These are phyloP conservation scores for Crocidura indochinensis DNA, from an alignment of 2,797 vertebrate species.

Conservation along the genomic window DNA sequence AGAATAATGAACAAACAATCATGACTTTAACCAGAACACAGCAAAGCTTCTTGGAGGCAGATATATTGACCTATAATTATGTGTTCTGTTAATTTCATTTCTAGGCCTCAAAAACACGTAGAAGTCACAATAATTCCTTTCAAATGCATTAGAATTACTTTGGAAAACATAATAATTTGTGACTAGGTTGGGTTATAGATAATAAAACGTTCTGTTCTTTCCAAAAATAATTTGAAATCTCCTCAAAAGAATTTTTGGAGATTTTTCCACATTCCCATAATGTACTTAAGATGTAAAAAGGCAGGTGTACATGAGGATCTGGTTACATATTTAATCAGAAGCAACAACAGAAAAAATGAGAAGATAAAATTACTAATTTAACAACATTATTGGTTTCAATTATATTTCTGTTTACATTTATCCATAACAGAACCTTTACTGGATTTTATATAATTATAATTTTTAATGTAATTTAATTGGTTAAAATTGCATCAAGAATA, in stretches of 20 bases:
- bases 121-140: not conserved
- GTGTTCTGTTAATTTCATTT: not conserved
- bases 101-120: not conserved
- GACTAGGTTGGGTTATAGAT: not conserved
- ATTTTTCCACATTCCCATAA: not conserved
- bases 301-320: not conserved
- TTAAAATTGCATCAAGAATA: not conserved
- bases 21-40: not conserved
- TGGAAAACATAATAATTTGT: not conserved
- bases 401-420: not conserved
- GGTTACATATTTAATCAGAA: not conserved
- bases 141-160: not conserved
- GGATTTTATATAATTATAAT: not conserved
- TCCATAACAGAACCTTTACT: not conserved
- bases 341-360: not conserved
- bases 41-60: not conserved
- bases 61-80: rapidly evolving
- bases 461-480: too few relatives aligned
- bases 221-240: constrained; percentile 6
- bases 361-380: not conserved
- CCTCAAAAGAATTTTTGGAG: constrained; percentile 14
- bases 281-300: not conserved
- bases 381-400: not conserved
- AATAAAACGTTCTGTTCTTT: constrained; percentile 33
- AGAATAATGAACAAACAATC: constrained; percentile 6